Conservation (phyloP, 2,888 invertebrate genomes). For the Apomyelois bistriatella region DNA sequence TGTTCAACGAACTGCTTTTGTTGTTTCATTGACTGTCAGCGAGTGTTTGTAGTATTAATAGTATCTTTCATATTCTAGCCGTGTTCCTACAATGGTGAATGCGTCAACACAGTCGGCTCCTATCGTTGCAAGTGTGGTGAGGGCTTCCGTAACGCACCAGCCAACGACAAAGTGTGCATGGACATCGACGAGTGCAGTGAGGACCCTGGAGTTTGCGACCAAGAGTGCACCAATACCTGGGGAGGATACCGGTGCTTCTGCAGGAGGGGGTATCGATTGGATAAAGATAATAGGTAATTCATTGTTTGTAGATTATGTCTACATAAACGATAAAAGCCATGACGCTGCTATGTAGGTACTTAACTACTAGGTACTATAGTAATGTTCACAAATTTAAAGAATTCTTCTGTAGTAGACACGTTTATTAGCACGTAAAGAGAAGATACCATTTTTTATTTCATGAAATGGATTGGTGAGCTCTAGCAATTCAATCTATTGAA, state of each 20-base stretch:
- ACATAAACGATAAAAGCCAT: too few relatives aligned
- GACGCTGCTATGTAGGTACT: too few relatives aligned
- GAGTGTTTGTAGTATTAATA: not conserved
- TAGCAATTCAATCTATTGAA: too few relatives aligned
- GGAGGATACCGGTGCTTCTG: constrained; percentile 96
- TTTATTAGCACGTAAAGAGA: too few relatives aligned
- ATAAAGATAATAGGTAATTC: constrained; percentile 83
- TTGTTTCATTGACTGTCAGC: too few relatives aligned
- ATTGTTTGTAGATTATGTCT: too few relatives aligned
- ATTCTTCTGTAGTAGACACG: too few relatives aligned
- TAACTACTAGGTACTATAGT: too few relatives aligned
- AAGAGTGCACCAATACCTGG: constrained; percentile 93
- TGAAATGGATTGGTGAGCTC: too few relatives aligned
- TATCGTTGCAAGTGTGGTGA: constrained; percentile 65
- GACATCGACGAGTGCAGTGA: constrained; percentile 86
- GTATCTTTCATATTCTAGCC: constrained; percentile 38
- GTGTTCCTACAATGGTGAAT: constrained; percentile 63
- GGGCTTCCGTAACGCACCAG: constrained; percentile 65
- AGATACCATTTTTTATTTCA: too few relatives aligned
- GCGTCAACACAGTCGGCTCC: constrained; percentile 70
- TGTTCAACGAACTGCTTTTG: not conserved
- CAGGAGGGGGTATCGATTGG: constrained; percentile 88
- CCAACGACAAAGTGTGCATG: constrained; percentile 75
- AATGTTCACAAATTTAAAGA: too few relatives aligned
- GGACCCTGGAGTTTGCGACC: constrained; percentile 83